phyloP scores from a whole-genome alignment of 2,113 vertebrate genomes.

The human (Homo sapiens) region DNA sequence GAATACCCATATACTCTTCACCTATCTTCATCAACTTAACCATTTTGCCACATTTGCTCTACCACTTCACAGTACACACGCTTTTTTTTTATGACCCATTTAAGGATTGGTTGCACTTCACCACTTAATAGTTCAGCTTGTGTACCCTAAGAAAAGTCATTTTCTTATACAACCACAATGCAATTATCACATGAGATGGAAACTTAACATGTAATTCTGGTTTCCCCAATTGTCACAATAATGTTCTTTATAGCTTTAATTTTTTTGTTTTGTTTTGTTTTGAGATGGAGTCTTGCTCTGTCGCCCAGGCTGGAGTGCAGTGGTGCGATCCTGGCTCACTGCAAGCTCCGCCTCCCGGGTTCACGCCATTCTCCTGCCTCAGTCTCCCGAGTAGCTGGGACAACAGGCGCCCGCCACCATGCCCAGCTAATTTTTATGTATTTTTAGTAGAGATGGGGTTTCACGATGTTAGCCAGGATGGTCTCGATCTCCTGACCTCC shows the following conservation, averaged over 20 bases:
- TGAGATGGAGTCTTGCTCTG: no score
- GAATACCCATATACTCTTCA: neutral
- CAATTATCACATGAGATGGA: neutral
- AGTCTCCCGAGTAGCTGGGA: no score
- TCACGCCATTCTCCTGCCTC: no score
- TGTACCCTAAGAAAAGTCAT: neutral
- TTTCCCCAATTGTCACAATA: neutral
- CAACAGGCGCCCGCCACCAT: no score
- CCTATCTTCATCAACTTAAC: neutral
- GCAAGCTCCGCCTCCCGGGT: no score
- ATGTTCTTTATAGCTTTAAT: neutral
- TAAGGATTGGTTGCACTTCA: neutral
- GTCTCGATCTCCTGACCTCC: no score
- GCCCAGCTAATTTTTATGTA: no score
- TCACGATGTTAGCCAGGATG: no score
- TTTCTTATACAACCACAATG: neutral
- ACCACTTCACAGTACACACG: neutral
- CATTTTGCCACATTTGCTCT: slow-evolving; percentile 27
- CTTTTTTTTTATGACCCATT: neutral
- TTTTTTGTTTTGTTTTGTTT: neutral
- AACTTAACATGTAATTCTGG: neutral
- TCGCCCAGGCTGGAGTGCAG: no score
- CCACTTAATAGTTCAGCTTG: neutral
- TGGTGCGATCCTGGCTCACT: no score
- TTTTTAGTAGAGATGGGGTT: no score